These are phyloP conservation scores for Solen grandis DNA, from an alignment of 1,140 invertebrate genomes.

Conservation along the genomic window DNA sequence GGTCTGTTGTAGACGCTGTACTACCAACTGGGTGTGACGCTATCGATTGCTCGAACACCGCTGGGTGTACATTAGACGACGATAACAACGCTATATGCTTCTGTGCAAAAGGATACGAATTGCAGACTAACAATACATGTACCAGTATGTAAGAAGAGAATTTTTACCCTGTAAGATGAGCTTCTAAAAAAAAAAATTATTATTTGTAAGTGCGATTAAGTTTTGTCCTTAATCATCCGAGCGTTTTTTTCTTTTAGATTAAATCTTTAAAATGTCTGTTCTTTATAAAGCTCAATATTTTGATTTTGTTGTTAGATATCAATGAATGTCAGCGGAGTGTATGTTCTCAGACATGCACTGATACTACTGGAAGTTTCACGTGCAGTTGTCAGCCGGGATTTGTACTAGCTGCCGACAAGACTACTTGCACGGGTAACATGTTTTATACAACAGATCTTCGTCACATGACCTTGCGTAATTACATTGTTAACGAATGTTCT, in stretches of 20 bases:
- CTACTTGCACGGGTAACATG: conserved; percentile 45
- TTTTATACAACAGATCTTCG: no score
- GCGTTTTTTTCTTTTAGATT: no score
- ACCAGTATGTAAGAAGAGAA: conserved; percentile 33
- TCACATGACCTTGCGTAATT: no score
- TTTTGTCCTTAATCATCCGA: no score
- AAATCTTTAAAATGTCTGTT: no score
- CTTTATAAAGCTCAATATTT: no score
- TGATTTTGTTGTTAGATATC: conserved; percentile 24
- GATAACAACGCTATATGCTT: conserved; percentile 24
- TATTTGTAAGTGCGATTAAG: no score
- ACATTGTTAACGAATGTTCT: no score
- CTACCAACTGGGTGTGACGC: neutral
- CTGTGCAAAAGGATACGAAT: conserved; percentile 29
- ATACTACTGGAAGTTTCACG: conserved; percentile 32
- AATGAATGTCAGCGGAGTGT: conserved; percentile 11
- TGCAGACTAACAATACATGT: conserved; percentile 24
- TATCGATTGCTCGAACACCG: conserved; percentile 28
- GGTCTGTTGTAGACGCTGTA: neutral
- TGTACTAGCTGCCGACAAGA: conserved; percentile 10
- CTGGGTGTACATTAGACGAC: conserved; percentile 27
- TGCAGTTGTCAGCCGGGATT: conserved; percentile 40
- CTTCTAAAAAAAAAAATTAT: no score
- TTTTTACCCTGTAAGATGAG: no score
- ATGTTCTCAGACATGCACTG: conserved; percentile 30